phyloP scores from a whole-genome alignment of 1,140 invertebrate genomes.

The Ptiloglossa arizonensis region DNA sequence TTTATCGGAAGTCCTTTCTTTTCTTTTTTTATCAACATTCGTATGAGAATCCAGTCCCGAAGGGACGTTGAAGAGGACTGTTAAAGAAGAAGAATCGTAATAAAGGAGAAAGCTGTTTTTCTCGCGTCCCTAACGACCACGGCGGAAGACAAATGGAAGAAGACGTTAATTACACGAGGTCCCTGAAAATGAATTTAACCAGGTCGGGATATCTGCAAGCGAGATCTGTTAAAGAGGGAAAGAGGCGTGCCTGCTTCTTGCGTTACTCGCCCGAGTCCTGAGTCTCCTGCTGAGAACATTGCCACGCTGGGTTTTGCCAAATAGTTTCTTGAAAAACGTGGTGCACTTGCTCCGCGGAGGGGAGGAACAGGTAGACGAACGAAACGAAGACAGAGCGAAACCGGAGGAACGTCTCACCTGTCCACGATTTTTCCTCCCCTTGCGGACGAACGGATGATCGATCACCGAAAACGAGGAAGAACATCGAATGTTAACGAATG shows the following conservation, averaged over 20 bases:
- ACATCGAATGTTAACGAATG: conserved; percentile 48
- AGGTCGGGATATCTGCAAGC: conserved; percentile 49
- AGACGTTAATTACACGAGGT: conserved; percentile 59
- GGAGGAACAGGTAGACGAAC: conserved; percentile 51
- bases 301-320: conserved; percentile 33
- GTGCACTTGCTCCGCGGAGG: conserved; percentile 53
- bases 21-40: background rate
- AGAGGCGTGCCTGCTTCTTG: conserved; percentile 55
- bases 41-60: no score
- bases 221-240: conserved; percentile 51
- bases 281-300: conserved; percentile 48
- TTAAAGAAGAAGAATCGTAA: conserved; percentile 35
- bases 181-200: conserved; percentile 55
- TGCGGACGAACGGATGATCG: conserved; percentile 57
- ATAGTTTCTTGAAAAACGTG: conserved; percentile 56
- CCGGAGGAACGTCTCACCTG: conserved; percentile 54
- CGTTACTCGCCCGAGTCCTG: conserved; percentile 21
- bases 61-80: background rate
- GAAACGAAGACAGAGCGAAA: conserved; percentile 7
- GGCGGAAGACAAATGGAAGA: conserved; percentile 53
- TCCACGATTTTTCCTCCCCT: conserved; percentile 36
- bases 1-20: no score
- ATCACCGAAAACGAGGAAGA: conserved; percentile 59
- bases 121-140: conserved; percentile 4
- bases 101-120: conserved; percentile 37